Evolutionary conservation across 2,888 invertebrate species (phyloP), one percentile per base, ranked within the genome.

Genomic region (Aporophyla nigra): DNA sequence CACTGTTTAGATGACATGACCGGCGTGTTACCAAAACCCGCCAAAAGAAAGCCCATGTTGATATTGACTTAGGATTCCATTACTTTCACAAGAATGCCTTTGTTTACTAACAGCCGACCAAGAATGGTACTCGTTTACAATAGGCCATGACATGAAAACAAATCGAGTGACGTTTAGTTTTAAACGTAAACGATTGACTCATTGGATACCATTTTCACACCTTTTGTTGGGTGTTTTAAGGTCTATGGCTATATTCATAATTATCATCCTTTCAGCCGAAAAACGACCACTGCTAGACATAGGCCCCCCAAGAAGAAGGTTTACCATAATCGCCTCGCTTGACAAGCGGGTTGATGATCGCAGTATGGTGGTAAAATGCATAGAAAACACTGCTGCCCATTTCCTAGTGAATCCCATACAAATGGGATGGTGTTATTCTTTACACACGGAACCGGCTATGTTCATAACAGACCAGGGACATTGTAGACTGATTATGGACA

Each of bases 81-180:
- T 62, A 82, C 74, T 77, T 74, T 75, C 63, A 76, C 65, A 70
- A 63, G 77, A 82, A 87, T 72, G 80, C 61, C 40, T 65, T 63
- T 85, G 74, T 86, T 86, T 87, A 85, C 76, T 53, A 85, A 86
- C 74, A 87, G 12, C 19, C 33, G 49, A 10, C 46, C 53, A 76
- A 87, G 87, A 87, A 87, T 69, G 71, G 62, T 71, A 56, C 63
- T 66, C 61, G 19, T 69, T 76, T 77, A 82, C 74, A 85, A 85
- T 87, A 76, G 82, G 51, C 67, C 43, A 63, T 71, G 85, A 74
- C 74, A 73, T 74, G 73, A 74, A 79, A 87, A 87, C 86, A 85
- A 85, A 69, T 62, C 43, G 40, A 75, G 66, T 72, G 75, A 75
- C 73, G 66, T 24, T 71, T 27, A 61, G 49, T 27, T 40, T 66